These are phyloP conservation scores for Rachycentron canadum DNA, from an alignment of 2,797 vertebrate genomes.

Conservation along the genomic window DNA sequence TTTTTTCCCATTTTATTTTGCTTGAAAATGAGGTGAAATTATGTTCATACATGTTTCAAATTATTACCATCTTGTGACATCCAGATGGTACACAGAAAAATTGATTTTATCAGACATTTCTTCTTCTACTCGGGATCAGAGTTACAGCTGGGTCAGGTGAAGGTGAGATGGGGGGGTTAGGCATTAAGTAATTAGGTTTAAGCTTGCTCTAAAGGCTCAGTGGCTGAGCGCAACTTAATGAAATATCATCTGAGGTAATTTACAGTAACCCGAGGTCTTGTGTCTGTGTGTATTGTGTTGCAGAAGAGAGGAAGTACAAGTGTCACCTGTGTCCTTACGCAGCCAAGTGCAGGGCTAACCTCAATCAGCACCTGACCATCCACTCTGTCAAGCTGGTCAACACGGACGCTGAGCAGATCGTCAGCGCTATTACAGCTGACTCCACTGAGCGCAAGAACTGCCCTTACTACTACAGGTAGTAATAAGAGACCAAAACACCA, in stretches of 20 bases:
- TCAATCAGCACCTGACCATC: slow-evolving; percentile 99
- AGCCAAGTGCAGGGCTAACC: slow-evolving; percentile 98
- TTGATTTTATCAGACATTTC: slow-evolving; percentile 22
- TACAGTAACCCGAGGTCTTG: slow-evolving; percentile 50
- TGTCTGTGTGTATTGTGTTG: slow-evolving; percentile 67
- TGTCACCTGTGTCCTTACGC: slow-evolving; percentile 99
- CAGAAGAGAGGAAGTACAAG: slow-evolving; percentile 99
- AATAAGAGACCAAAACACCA: slow-evolving; percentile 6
- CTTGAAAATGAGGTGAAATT: slow-evolving; percentile 8
- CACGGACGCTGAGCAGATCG: slow-evolving; percentile 95
- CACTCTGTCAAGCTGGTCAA: slow-evolving; percentile 99
- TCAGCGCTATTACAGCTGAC: slow-evolving; percentile 93
- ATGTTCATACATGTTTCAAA: neutral
- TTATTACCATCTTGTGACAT: slow-evolving; percentile 25
- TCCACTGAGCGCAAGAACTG: slow-evolving; percentile 93
- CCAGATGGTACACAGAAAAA: slow-evolving; percentile 17
- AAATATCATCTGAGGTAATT: slow-evolving; percentile 57
- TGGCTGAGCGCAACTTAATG: slow-evolving; percentile 43
- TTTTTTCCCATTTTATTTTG: neutral
- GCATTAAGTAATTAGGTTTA: slow-evolving; percentile 58
- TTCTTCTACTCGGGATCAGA: slow-evolving; percentile 40
- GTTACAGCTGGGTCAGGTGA: slow-evolving; percentile 30
- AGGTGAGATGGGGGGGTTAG: slow-evolving; percentile 45
- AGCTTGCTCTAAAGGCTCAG: slow-evolving; percentile 49
- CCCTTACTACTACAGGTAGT: slow-evolving; percentile 96